Evolutionary conservation across 2,888 invertebrate genomes (phyloP).

Genomic region (Venusia cambrica): DNA sequence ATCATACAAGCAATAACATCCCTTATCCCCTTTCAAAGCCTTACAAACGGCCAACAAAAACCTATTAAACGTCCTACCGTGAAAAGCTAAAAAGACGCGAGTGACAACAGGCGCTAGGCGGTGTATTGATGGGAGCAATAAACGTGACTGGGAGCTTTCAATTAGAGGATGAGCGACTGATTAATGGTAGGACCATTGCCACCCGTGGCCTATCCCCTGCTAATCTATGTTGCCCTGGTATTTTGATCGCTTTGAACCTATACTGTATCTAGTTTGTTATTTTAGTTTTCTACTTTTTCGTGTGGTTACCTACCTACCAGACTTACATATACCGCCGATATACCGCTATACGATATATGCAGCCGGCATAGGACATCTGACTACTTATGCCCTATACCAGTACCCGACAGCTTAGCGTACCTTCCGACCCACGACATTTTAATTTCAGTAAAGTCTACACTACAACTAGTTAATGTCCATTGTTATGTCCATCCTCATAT

Average conservation of each 20-base stretch:
- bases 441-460: too few species aligned
- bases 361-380: too few species aligned
- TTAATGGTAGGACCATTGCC: constrained; percentile 33
- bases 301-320: too few species aligned
- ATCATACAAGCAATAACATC: constrained; percentile 18
- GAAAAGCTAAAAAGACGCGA: constrained; percentile 23
- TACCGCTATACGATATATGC: too few species aligned
- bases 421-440: too few species aligned
- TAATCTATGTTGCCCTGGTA: constrained; percentile 28
- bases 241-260: constrained; percentile 13
- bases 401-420: too few species aligned
- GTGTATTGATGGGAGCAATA: constrained; percentile 53
- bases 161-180: constrained; percentile 57
- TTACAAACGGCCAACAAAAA: constrained; percentile 23
- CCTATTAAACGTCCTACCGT: constrained; percentile 21
- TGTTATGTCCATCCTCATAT: too few species aligned
- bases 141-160: constrained; percentile 53
- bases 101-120: constrained; percentile 26
- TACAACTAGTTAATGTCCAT: too few species aligned
- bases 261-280: too few species aligned
- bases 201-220: constrained; percentile 17
- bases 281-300: too few species aligned
- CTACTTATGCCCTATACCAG: too few species aligned
- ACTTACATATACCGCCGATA: too few species aligned
- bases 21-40: constrained; percentile 15